These are phyloP conservation scores for Aphelenchoides fujianensis DNA, from an alignment of 1,140 invertebrate genomes.

Conservation along the genomic window DNA sequence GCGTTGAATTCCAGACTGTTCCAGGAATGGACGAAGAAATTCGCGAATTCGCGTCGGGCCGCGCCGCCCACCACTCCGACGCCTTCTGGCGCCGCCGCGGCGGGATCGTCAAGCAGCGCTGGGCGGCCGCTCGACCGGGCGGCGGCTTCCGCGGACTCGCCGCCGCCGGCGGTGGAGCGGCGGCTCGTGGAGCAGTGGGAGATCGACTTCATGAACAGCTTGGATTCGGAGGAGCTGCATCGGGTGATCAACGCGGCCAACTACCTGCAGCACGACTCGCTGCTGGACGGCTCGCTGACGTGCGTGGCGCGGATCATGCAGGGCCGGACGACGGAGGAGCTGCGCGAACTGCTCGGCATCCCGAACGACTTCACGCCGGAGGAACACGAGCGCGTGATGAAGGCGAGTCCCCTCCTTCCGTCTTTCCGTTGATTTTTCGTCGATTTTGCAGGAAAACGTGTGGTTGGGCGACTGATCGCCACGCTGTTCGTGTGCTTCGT, in stretches of 20 bases:
- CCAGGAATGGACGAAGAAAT: slow-evolving; percentile 2
- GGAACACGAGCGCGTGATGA: not conserved
- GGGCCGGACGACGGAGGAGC: not conserved
- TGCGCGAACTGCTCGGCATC: not conserved
- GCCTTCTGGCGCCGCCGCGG: too few relatives aligned
- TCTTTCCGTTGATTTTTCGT: too few relatives aligned
- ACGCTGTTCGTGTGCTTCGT: not conserved
- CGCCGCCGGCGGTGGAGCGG: not conserved
- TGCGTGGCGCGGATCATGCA: not conserved
- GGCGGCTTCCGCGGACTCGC: not conserved
- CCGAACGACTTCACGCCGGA: not conserved
- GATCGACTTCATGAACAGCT: not conserved
- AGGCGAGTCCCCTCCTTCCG: too few relatives aligned
- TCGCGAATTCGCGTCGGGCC: too few relatives aligned
- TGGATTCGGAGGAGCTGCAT: not conserved
- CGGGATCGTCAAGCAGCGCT: not conserved
- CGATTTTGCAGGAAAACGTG: not conserved
- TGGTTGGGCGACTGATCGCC: not conserved
- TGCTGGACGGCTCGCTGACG: not conserved
- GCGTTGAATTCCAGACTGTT: not conserved
- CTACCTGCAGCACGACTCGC: not conserved
- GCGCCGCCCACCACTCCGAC: not conserved
- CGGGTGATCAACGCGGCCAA: not conserved
- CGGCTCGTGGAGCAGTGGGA: not conserved
- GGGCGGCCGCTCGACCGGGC: not conserved